Percentiles rank a stretch among this genome's conserved stretches.
Evolutionary conservation across 2,113 vertebrate species (phyloP).

Genomic region (Hippoglossus stenolepis): DNA sequence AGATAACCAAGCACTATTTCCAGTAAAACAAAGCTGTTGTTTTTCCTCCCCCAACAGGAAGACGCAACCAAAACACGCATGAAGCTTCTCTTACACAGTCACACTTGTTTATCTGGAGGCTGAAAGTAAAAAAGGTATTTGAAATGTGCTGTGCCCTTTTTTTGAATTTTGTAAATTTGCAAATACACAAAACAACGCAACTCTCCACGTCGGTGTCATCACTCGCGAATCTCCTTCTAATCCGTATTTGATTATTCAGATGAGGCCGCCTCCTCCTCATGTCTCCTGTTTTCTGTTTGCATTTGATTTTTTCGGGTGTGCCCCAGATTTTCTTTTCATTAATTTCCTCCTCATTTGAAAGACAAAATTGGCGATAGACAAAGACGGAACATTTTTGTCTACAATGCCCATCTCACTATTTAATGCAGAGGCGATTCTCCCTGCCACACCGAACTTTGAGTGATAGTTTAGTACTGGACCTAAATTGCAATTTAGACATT

Average conservation of each 20-base stretch:
- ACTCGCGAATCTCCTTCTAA: conserved; percentile 32
- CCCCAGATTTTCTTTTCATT: conserved; percentile 67
- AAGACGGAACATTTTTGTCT: conserved; percentile 18
- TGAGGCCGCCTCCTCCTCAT: conserved; percentile 49
- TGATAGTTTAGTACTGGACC: conserved; percentile 56
- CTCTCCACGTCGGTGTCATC: conserved; percentile 30
- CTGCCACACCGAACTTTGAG: conserved; percentile 19
- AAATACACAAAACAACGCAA: conserved; percentile 43
- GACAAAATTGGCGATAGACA: conserved; percentile 64
- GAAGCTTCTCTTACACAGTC: background rate
- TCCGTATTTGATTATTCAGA: conserved; percentile 83
- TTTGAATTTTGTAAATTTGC: conserved; percentile 63
- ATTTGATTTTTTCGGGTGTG: conserved; percentile 62
- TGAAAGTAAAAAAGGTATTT: conserved; percentile 8
- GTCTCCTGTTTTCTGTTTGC: conserved; percentile 52
- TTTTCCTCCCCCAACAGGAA: conserved; percentile 74
- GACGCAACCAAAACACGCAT: conserved; percentile 59
- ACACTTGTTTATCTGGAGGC: background rate
- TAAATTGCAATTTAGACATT: conserved; percentile 68
- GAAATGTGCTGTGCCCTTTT: conserved; percentile 3
- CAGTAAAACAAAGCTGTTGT: conserved; percentile 79
- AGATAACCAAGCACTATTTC: conserved; percentile 81
- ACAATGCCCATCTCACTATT: background rate
- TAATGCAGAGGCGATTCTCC: background rate
- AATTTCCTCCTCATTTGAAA: conserved; percentile 77